phyloP scores from a whole-genome alignment of 2,797 vertebrate genomes.

The Spea hammondii region DNA sequence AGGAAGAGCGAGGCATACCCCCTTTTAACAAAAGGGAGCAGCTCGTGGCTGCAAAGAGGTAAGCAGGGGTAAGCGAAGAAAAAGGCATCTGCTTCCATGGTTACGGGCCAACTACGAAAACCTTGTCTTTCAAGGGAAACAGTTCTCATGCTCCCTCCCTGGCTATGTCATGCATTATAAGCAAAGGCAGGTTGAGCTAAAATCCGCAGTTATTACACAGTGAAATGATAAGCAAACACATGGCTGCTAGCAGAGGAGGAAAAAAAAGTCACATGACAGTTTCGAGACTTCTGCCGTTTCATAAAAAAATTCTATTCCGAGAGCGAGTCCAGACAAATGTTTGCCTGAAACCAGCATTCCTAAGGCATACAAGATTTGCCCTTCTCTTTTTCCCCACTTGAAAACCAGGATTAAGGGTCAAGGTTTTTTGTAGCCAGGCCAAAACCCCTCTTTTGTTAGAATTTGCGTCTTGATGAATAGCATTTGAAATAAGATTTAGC shows the following conservation, averaged over 20 bases:
- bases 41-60: conserved; percentile 96
- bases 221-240: conserved; percentile 87
- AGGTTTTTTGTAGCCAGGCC: conserved; percentile 69
- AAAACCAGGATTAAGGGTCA: conserved; percentile 80
- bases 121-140: conserved; percentile 90
- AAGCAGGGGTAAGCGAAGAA: conserved; percentile 86
- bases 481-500: conserved; percentile 69
- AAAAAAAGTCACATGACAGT: conserved; percentile 86
- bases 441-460: conserved; percentile 73
- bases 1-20: conserved; percentile 87
- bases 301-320: conserved; percentile 60
- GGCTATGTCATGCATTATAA: conserved; percentile 94
- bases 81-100: conserved; percentile 99
- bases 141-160: conserved; percentile 96
- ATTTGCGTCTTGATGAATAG: conserved; percentile 59
- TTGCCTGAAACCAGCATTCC: conserved; percentile 56
- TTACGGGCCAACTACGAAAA: conserved; percentile 96
- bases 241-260: conserved; percentile 73
- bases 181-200: conserved; percentile 81
- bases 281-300: conserved; percentile 72
- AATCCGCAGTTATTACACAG: conserved; percentile 83
- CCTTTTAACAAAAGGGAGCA: conserved; percentile 91
- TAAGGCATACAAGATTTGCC: conserved; percentile 59
- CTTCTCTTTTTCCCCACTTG: conserved; percentile 61
- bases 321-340: conserved; percentile 57